phyloP scores from a whole-genome alignment of 2,797 vertebrate genomes.

The Fistularia tabacaria region DNA sequence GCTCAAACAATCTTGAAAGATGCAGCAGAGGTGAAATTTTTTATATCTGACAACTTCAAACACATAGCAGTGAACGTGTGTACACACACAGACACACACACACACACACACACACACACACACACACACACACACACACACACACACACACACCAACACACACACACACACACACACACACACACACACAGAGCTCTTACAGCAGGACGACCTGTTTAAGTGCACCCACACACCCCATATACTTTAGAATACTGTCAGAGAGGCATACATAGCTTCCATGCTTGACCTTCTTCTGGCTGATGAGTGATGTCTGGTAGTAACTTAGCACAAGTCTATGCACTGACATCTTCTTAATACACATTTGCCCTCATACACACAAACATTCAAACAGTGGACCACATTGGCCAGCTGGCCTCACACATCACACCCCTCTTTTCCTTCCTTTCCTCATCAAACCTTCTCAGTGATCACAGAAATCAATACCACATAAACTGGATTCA shows the following conservation, averaged over 20 bases:
- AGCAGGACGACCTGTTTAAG: slow-evolving; percentile 18
- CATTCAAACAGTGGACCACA: slow-evolving; percentile 24
- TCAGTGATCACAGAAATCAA: slow-evolving; percentile 31
- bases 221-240: slow-evolving; percentile 17
- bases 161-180: slow-evolving; percentile 10
- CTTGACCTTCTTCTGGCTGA: slow-evolving; percentile 54
- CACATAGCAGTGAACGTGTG: slow-evolving; percentile 18
- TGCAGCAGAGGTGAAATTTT: slow-evolving; percentile 31
- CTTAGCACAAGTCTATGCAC: slow-evolving; percentile 14
- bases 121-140: slow-evolving; percentile 12
- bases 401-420: slow-evolving; percentile 42
- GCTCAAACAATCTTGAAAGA: slow-evolving; percentile 70
- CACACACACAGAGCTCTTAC: slow-evolving; percentile 14
- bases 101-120: slow-evolving; percentile 6
- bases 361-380: slow-evolving; percentile 19
- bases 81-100: slow-evolving; percentile 2
- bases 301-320: slow-evolving; percentile 35
- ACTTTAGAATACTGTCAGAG: slow-evolving; percentile 40
- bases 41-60: slow-evolving; percentile 7
- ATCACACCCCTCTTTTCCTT: background rate
- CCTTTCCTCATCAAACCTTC: slow-evolving; percentile 3
- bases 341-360: slow-evolving; percentile 25
- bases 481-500: slow-evolving; percentile 31
- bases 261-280: slow-evolving; percentile 39
- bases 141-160: slow-evolving; percentile 11